These are phyloP conservation scores for Acholoe squamosa DNA, from an alignment of 2,888 invertebrate genomes.

Conservation along the genomic window DNA sequence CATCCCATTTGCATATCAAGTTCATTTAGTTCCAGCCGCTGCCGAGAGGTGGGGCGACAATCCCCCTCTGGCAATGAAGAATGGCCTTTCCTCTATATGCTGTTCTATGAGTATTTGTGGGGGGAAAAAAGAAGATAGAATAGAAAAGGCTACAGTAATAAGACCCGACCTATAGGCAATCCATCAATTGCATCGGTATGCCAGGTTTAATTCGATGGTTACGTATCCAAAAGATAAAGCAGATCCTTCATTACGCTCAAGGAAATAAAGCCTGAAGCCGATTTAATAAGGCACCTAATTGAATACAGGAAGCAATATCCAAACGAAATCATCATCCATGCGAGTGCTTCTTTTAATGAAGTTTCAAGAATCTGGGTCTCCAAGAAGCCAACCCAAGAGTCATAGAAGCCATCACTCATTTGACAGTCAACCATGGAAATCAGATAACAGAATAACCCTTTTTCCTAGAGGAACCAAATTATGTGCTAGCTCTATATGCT, in stretches of 20 bases:
- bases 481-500: too few relatives aligned
- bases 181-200: neutral
- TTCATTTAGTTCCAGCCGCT: conserved; percentile 30
- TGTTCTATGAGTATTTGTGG: too few relatives aligned
- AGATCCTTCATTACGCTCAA: neutral
- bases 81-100: neutral
- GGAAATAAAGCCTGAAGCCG: neutral
- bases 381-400: neutral
- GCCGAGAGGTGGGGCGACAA: conserved; percentile 34
- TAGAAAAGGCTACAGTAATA: neutral
- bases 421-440: neutral
- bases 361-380: neutral
- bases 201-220: neutral
- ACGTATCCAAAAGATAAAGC: conserved; percentile 4
- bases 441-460: too few relatives aligned
- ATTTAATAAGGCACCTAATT: conserved; percentile 31
- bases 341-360: neutral
- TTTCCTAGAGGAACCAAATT: too few relatives aligned
- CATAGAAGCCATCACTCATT: neutral
- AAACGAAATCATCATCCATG: neutral
- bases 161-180: neutral
- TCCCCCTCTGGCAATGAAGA: neutral
- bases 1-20: conserved; percentile 59
- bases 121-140: too few relatives aligned
- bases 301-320: conserved; percentile 9